Evolutionary conservation across 2,888 invertebrate species (phyloP).

Genomic region (Epirrhoe alternata): DNA sequence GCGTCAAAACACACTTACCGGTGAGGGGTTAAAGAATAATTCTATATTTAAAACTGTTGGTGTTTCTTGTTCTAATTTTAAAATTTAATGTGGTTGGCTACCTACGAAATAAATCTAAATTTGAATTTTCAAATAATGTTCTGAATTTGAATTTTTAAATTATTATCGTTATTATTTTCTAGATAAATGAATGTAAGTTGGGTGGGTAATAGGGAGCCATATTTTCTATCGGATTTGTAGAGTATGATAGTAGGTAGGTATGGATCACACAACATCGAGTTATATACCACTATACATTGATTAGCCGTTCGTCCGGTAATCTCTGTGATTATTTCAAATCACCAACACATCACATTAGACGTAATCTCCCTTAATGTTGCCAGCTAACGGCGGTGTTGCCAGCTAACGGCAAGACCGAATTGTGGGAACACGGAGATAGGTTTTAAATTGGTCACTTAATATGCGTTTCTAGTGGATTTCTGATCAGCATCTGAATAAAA

Average conservation of each 20-base stretch:
- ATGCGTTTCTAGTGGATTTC: conserved; percentile 27
- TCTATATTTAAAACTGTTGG: neutral
- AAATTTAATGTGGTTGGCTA: too few species aligned
- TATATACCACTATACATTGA: conserved; percentile 56
- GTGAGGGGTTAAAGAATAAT: neutral
- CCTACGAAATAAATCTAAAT: too few species aligned
- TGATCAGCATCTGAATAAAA: conserved; percentile 24
- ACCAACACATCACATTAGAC: conserved; percentile 79
- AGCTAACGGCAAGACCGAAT: conserved; percentile 60
- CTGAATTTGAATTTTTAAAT: too few species aligned
- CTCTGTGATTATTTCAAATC: conserved; percentile 83
- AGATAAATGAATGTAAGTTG: neutral
- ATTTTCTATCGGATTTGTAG: neutral
- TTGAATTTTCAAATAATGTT: too few species aligned
- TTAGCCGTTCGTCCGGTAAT: conserved; percentile 71
- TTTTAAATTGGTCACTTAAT: conserved; percentile 44
- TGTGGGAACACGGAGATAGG: conserved; percentile 55
- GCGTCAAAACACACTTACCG: conserved; percentile 1
- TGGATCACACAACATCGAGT: neutral
- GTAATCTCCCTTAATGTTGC: conserved; percentile 79
- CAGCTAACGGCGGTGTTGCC: conserved; percentile 61
- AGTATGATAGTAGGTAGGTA: neutral
- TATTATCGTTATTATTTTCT: neutral
- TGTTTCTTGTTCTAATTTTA: neutral
- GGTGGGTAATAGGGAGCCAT: neutral